Percentiles rank a stretch among this genome's conserved stretches.
These are phyloP conservation scores for Smutsia gigantea DNA, from an alignment of 2,797 vertebrate species.

Conservation along the genomic window DNA sequence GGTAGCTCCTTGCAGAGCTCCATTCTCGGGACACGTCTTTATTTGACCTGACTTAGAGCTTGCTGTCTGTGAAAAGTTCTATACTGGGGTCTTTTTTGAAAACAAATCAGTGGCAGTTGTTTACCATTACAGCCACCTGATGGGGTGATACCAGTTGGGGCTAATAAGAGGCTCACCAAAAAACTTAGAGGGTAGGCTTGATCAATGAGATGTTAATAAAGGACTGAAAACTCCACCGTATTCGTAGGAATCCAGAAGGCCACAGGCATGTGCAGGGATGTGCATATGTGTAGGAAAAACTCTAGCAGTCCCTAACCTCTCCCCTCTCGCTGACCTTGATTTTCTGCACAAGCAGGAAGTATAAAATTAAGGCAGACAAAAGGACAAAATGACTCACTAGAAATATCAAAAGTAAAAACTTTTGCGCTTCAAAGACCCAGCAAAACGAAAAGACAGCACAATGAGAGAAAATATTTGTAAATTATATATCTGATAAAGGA, in stretches of 20 bases:
- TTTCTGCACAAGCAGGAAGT: background rate
- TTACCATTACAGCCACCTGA: background rate
- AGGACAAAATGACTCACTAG: background rate
- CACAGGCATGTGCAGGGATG: background rate
- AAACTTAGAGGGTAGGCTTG: background rate
- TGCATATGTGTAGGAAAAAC: background rate
- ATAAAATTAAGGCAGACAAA: background rate
- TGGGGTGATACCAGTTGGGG: background rate
- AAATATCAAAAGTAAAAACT: background rate
- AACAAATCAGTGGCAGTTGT: background rate
- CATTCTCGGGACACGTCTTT: background rate
- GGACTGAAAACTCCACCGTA: background rate
- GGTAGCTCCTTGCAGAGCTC: background rate
- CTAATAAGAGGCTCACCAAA: background rate
- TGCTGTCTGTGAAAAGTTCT: background rate
- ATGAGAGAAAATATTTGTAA: background rate
- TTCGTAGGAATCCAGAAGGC: background rate
- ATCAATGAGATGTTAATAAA: background rate
- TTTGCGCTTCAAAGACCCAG: background rate
- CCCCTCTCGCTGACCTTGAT: background rate
- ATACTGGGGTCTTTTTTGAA: background rate
- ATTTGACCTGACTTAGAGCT: constrained; percentile 2
- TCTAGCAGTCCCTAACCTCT: background rate
- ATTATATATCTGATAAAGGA: background rate
- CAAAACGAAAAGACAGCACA: background rate